Conservation (phyloP, 2,113 vertebrate species). For the Ariopsis seemanni region DNA sequence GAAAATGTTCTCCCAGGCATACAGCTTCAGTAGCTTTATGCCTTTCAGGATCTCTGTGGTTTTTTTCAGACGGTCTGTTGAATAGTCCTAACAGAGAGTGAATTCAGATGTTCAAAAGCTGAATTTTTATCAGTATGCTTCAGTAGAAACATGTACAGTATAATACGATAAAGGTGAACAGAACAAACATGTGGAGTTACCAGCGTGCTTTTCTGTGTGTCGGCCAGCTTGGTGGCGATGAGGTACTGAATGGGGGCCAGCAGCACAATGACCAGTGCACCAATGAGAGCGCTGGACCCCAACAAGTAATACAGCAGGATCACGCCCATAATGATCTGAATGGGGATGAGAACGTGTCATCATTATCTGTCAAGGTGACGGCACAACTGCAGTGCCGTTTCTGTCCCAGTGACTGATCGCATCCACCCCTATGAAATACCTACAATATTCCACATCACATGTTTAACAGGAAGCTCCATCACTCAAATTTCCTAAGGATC, state of each 20-base stretch:
- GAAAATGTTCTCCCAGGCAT: conserved; percentile 97
- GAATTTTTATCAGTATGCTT: neutral
- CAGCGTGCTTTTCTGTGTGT: conserved; percentile 92
- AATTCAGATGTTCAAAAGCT: neutral
- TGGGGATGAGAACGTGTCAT: neutral
- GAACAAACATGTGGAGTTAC: conserved; percentile 69
- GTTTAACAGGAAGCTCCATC: neutral
- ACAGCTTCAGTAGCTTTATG: conserved; percentile 93
- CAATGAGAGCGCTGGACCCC: conserved; percentile 83
- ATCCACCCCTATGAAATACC: too few species aligned
- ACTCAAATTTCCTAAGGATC: neutral
- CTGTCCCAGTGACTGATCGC: neutral
- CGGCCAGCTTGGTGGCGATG: conserved; percentile 93
- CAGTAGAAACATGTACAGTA: neutral
- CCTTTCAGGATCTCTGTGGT: conserved; percentile 96
- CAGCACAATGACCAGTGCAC: conserved; percentile 89
- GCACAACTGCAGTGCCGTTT: too few species aligned
- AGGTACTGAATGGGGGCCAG: conserved; percentile 93
- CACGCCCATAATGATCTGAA: conserved; percentile 97
- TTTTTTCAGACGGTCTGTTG: conserved; percentile 95
- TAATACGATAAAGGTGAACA: neutral
- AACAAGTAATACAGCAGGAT: conserved; percentile 88
- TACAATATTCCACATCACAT: neutral
- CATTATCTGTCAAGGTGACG: neutral
- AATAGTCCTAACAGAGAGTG: conserved; percentile 83